A percentile compares a stretch with the other conserved stretches of the same genome.
Conservation (phyloP, 2,888 invertebrate genomes). For the Meiosimyza platycephala region DNA sequence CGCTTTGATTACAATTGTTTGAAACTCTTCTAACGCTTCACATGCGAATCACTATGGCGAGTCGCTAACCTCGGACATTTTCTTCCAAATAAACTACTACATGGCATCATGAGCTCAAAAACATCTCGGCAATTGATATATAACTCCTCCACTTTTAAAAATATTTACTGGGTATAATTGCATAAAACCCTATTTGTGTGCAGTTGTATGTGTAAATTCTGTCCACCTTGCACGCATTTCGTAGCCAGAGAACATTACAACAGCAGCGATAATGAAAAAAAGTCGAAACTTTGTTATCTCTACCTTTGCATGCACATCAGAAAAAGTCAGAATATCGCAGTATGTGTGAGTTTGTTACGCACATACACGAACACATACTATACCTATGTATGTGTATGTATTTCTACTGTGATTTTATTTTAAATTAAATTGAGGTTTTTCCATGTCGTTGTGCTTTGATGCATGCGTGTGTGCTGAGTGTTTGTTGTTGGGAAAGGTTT, state of each 20-base stretch:
- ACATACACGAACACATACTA: not conserved
- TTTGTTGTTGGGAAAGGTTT: not conserved
- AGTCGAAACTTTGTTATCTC: constrained; percentile 9
- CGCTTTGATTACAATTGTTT: no score
- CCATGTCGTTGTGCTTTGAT: constrained; percentile 13
- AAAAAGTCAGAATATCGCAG: no score
- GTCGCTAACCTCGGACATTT: no score
- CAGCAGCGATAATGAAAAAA: not conserved
- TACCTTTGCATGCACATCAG: constrained; percentile 10
- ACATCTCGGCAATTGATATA: no score
- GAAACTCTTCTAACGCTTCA: no score
- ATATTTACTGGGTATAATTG: no score
- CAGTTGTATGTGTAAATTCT: not conserved
- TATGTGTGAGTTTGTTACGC: not conserved
- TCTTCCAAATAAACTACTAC: no score
- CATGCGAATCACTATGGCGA: no score
- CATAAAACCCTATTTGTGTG: no score
- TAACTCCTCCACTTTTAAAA: no score
- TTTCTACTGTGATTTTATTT: constrained; percentile 23
- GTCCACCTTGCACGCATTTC: constrained; percentile 6
- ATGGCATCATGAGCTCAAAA: no score
- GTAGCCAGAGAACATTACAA: not conserved
- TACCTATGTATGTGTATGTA: not conserved
- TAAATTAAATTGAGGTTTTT: constrained; percentile 28
- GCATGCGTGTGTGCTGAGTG: not conserved